A percentile compares a stretch with the other conserved stretches of the same genome.
Evolutionary conservation across 2,888 invertebrate species (phyloP).

Genomic region (Phoenoteleia sp.): DNA sequence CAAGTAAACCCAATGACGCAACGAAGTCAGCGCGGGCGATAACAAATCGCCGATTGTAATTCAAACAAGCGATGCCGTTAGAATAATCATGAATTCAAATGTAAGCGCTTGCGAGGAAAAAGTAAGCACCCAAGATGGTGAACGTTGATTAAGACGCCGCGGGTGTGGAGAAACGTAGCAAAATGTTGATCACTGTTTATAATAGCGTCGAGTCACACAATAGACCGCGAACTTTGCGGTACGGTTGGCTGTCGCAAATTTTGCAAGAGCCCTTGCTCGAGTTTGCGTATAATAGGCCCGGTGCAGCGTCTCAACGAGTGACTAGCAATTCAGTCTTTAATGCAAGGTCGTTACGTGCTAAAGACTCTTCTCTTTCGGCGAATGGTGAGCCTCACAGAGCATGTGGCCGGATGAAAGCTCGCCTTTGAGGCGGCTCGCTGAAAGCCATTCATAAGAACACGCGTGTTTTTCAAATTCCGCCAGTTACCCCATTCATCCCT

Average conservation of each 20-base stretch:
- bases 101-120: neutral
- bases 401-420: slow-evolving; percentile 59
- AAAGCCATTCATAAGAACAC: slow-evolving; percentile 66
- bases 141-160: slow-evolving; percentile 77
- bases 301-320: slow-evolving; percentile 80
- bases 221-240: slow-evolving; percentile 70
- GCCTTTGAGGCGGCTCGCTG: slow-evolving; percentile 59
- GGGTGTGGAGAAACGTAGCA: slow-evolving; percentile 70
- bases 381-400: slow-evolving; percentile 37
- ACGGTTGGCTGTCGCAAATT: slow-evolving; percentile 75
- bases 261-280: slow-evolving; percentile 75
- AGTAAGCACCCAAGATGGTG: slow-evolving; percentile 13
- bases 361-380: slow-evolving; percentile 68
- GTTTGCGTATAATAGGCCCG: slow-evolving; percentile 77
- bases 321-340: slow-evolving; percentile 82
- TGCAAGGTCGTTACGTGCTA: slow-evolving; percentile 80
- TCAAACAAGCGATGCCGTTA: slow-evolving; percentile 19
- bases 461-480: slow-evolving; percentile 75
- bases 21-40: neutral
- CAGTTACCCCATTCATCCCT: slow-evolving; percentile 57
- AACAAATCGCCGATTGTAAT: slow-evolving; percentile 33
- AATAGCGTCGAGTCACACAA: slow-evolving; percentile 75
- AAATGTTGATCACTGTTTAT: slow-evolving; percentile 82
- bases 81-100: slow-evolving; percentile 32
- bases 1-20: neutral